Base-by-base conservation (phyloP, 2,113 vertebrate genomes). In the Bufo gargarizans region DNA sequence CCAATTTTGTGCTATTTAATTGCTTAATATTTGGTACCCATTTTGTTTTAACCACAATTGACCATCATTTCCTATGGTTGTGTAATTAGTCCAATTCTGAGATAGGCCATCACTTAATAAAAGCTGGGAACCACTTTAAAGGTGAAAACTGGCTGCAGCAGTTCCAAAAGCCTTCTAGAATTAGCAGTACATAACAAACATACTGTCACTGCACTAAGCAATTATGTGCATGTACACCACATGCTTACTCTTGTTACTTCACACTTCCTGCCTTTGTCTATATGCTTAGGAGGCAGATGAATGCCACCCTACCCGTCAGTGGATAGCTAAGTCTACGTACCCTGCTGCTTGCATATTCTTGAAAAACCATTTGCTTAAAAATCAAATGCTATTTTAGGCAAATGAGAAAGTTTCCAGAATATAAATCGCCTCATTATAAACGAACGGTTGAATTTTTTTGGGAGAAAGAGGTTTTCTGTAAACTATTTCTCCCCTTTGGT, bases 281-380 rank as follows among this genome's bases (percentile, higher is more conserved):
- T 6, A 43, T 65, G 17, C 17, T 63, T 63, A 63, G 14, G 22
- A 77, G 47, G 72, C 45, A 50, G 49, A 77, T 77, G 10, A 77
- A 53, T 49, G 12, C 22, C 69, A 77, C 20, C 11, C 53, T 50
- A 19, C 74, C 49, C 45, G 53, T 45, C 71, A 74, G 33, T 17
- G 16, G 13, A 74, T 16, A 50, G 45, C 19, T 4, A 47, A 19
- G 7, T 77, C 16, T 53, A 50, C 19, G 53, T 19, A 53, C 49
- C 74, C 74, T 77, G 47, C 74, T 50, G 74, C 47, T 77, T 53
- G 19, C 10, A n/a, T 53, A 20, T 77, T 77, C 9, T 53, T 50
- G 17, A 50, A 53, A 77, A 50, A 53, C 49, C 74, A 77, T 50
- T 77, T 77, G 49, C 74, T 77, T 77, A 20, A 76, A 76, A 76